Conservation (phyloP, 2,797 vertebrate species). For the Urocyon cinereoargenteus region DNA sequence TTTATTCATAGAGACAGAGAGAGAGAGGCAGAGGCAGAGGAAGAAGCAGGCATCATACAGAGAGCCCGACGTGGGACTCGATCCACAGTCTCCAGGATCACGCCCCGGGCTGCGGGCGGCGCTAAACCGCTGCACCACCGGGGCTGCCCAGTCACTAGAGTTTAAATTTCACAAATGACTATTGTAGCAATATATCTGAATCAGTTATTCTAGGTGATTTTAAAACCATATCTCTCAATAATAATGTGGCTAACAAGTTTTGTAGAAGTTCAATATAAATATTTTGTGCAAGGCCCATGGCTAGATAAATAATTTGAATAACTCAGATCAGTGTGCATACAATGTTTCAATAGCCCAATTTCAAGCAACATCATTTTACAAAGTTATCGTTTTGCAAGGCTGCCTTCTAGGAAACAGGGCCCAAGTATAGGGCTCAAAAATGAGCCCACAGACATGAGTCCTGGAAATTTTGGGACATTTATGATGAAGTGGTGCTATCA, state of each 20-base stretch:
- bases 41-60: too few species aligned
- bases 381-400: neutral
- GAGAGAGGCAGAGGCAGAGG: too few species aligned
- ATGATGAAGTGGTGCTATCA: neutral
- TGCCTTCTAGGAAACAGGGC: neutral
- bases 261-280: neutral
- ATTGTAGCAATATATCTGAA: neutral
- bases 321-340: neutral
- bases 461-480: neutral
- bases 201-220: neutral
- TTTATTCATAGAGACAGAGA: too few species aligned
- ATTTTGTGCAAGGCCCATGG: neutral
- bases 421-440: neutral
- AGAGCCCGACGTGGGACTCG: too few species aligned
- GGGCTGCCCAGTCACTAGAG: neutral
- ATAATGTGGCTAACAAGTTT: neutral
- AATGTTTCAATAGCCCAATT: neutral
- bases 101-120: too few species aligned
- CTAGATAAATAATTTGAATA: neutral
- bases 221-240: neutral
- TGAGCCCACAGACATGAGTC: neutral
- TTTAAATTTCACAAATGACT: neutral
- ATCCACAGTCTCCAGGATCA: too few species aligned
- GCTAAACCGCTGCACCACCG: too few species aligned
- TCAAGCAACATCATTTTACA: neutral